Evolutionary conservation across 2,113 vertebrate genomes (phyloP).

Genomic region (Telmatochromis sp.): DNA sequence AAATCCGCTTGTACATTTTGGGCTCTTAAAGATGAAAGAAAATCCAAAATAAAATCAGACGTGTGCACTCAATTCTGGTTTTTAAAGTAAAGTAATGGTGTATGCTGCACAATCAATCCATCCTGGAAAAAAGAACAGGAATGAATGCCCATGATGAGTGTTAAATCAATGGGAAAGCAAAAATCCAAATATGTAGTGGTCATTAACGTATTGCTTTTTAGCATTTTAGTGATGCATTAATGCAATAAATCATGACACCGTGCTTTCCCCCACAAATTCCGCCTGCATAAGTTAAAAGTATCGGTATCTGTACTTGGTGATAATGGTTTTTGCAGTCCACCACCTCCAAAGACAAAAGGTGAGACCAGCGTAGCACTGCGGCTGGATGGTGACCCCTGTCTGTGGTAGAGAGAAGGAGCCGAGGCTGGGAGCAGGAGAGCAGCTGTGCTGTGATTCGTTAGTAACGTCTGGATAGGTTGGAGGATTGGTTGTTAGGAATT

Average conservation of each 20-base stretch:
- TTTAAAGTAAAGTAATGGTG: not conserved
- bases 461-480: not conserved
- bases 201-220: not conserved
- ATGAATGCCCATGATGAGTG: not conserved
- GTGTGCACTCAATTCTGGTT: not conserved
- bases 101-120: not conserved
- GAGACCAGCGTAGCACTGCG: not conserved
- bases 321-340: not conserved
- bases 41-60: not conserved
- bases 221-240: not conserved
- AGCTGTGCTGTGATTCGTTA: not conserved
- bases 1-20: not conserved
- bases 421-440: not conserved
- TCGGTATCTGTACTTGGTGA: not conserved
- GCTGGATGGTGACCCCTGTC: constrained; percentile 45
- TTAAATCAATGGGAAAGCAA: not conserved
- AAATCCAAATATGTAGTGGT: not conserved
- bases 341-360: not conserved
- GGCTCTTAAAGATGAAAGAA: not conserved
- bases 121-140: not conserved
- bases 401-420: constrained; percentile 3
- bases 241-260: not conserved
- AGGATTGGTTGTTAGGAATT: not conserved
- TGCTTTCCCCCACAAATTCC: not conserved
- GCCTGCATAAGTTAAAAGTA: not conserved